Evolutionary conservation across 1,140 invertebrate genomes (phyloP).

Genomic region (Cylas formicarius): DNA sequence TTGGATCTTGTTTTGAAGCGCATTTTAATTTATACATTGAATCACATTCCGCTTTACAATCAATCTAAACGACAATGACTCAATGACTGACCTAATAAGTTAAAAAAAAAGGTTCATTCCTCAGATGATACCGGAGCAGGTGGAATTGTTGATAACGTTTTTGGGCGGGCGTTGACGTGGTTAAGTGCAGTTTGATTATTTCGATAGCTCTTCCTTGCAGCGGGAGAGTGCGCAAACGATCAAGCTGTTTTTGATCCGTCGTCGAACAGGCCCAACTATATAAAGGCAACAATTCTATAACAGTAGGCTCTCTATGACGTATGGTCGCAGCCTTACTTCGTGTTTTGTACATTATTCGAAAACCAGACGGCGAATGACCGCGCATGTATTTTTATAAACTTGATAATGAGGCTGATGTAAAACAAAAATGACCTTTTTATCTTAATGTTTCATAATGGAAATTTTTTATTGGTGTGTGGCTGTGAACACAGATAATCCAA

Average conservation of each 20-base stretch:
- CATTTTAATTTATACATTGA: no score
- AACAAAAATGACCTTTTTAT: no score
- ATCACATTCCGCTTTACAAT: background rate
- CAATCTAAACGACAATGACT: background rate
- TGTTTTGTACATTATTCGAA: background rate
- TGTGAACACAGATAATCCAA: constrained; percentile 11
- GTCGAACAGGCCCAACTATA: background rate
- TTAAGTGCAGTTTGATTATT: constrained; percentile 5
- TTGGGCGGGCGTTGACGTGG: background rate
- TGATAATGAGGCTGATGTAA: no score
- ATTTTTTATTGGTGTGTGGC: constrained; percentile 8
- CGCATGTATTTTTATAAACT: no score
- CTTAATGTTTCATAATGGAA: no score
- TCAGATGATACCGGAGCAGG: no score
- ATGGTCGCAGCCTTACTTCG: constrained; percentile 8
- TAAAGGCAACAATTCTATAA: constrained; percentile 8
- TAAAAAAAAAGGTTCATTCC: no score
- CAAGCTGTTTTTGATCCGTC: constrained; percentile 2
- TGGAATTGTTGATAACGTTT: background rate
- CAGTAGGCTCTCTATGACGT: constrained; percentile 10
- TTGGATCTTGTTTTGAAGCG: no score
- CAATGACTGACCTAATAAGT: no score
- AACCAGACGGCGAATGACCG: no score
- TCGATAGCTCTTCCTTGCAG: constrained; percentile 9
- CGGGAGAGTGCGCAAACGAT: constrained; percentile 1